These are phyloP conservation scores for Dolichoris vasculosae DNA, from an alignment of 1,140 invertebrate species.

Conservation along the genomic window DNA sequence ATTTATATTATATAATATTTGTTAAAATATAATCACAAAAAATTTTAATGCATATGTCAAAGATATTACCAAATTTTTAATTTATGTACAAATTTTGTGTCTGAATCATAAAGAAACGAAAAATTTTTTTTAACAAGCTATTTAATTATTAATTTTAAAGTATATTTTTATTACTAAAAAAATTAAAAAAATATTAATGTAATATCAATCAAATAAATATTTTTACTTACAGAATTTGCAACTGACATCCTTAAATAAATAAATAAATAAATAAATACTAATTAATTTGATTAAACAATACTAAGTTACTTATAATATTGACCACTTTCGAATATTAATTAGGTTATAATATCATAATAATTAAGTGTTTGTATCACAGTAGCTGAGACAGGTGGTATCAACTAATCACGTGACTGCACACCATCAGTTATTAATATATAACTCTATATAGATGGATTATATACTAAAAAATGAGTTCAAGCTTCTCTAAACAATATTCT, in stretches of 20 bases:
- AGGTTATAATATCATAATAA: constrained; percentile 5
- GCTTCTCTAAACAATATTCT: too few species aligned
- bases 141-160: too few species aligned
- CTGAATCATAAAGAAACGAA: too few species aligned
- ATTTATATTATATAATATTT: too few species aligned
- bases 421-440: background rate
- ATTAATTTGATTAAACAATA: background rate
- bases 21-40: too few species aligned
- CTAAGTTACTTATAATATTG: background rate
- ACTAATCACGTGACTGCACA: background rate
- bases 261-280: constrained; percentile 4
- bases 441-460: background rate
- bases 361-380: background rate
- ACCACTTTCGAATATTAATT: background rate
- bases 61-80: too few species aligned
- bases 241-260: background rate
- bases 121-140: too few species aligned
- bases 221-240: constrained; percentile 9
- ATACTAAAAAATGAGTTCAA: background rate
- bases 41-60: too few species aligned
- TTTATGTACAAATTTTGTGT: too few species aligned
- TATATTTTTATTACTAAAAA: too few species aligned
- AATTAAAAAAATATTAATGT: background rate
- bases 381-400: background rate
- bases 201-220: background rate